phyloP scores from a whole-genome alignment of 2,888 invertebrate species.

The Lasioglossum malachurum region DNA sequence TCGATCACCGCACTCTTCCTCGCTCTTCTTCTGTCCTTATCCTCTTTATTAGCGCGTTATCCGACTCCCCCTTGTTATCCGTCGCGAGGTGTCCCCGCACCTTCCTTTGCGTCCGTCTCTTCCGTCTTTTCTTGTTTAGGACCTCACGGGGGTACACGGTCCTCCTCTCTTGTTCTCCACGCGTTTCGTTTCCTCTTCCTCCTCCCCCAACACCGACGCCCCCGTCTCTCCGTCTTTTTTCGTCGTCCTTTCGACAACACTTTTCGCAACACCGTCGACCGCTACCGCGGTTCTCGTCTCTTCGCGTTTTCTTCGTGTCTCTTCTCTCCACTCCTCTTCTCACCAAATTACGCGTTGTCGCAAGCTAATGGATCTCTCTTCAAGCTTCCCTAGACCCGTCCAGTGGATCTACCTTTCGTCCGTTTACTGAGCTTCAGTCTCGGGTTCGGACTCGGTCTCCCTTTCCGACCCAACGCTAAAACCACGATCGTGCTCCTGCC shows the following conservation, averaged over 20 bases:
- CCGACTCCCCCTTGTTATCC: background rate
- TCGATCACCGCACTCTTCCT: background rate
- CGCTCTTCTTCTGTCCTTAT: background rate
- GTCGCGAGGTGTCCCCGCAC: background rate
- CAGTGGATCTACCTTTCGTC: conserved; percentile 31
- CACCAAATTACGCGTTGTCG: background rate
- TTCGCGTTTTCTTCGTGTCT: background rate
- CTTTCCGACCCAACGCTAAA: conserved; percentile 41
- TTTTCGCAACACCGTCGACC: conserved; percentile 22
- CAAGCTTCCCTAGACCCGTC: conserved; percentile 2
- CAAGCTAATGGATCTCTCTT: background rate
- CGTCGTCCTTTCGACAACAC: conserved; percentile 2
- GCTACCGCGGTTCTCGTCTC: background rate
- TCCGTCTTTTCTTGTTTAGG: background rate
- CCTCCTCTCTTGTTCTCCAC: background rate
- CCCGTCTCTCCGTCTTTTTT: conserved; percentile 9
- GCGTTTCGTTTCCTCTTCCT: conserved; percentile 16
- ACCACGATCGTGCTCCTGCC: conserved; percentile 43
- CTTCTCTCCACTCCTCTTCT: background rate
- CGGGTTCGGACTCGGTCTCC: conserved; percentile 8
- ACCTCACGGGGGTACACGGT: background rate
- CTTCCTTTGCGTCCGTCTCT: background rate
- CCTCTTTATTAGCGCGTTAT: background rate
- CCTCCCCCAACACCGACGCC: conserved; percentile 8
- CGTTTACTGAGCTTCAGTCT: conserved; percentile 15